Base-by-base conservation (phyloP, 2,888 invertebrate genomes). In the Tetrapedia diversipes region DNA sequence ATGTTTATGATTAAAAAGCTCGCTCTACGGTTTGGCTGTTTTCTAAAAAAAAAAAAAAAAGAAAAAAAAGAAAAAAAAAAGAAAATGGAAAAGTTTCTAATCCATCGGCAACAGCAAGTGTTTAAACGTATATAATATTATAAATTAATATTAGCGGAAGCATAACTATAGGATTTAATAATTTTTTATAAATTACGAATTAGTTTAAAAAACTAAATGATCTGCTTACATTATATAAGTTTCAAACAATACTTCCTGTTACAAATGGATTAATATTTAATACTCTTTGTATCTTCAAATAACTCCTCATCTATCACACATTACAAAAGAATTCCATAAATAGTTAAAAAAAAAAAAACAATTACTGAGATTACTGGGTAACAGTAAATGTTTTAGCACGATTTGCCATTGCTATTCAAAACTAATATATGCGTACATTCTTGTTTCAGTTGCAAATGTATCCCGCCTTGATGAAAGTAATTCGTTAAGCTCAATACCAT, bases 401-500 rank as follows among this genome's bases (percentile, higher is more conserved):
- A 47, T 37, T 45, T 37, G 32, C 19, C n/a, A 72, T 49, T 32
- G 47, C 56, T 34, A 11, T 41, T 32, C 22, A n/a, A 73, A n/a
- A 61, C 24, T 49, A 56, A 34, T 49, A 71, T n/a, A n/a, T 32
- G 32, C 19, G 19, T 72, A 47, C 29, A 47, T n/a, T 43, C 14
- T 59, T 41, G n/a, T 60, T 47, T 22, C 19, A 43, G 11, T 69
- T 47, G 66, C 34, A 37, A 66, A 49, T 19, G 32, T 19, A 32
- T 16, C 11, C 32, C 24, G 32, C 34, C 14, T 51, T 47, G 34
- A 4, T 47, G n/a, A 37, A 59, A 66, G 54, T 60, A 63, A 53
- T 74, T 65, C 43, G 43, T 61, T 49, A 56, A 54, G 60, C 54
- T 47, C 37, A 32, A 66, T 49, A 37, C 41, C 24, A 61, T 45